A percentile compares a stretch with the other conserved stretches of the same genome.
These are phyloP conservation scores for Sebastolobus altivelis DNA, from an alignment of 2,797 vertebrate genomes.

Conservation along the genomic window DNA sequence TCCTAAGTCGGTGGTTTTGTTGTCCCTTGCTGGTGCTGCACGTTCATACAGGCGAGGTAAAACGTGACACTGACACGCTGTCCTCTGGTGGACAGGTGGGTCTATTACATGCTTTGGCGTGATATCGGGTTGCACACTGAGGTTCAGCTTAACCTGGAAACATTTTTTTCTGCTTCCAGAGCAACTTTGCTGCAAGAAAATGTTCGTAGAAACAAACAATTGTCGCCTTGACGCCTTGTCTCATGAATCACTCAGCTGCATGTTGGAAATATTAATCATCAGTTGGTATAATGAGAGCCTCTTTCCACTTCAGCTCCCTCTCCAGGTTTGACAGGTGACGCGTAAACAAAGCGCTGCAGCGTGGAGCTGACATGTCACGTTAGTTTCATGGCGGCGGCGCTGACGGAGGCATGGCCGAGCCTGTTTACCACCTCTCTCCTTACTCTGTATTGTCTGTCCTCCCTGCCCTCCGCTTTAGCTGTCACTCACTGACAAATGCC, in stretches of 20 bases:
- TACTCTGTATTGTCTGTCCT: conserved; percentile 61
- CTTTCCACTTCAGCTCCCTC: conserved; percentile 52
- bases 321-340: conserved; percentile 51
- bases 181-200: background rate
- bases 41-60: no score
- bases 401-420: conserved; percentile 46
- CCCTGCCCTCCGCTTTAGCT: conserved; percentile 57
- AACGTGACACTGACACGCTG: no score
- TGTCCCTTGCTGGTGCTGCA: no score
- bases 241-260: conserved; percentile 20
- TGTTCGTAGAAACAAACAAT: background rate
- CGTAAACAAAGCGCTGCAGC: conserved; percentile 44
- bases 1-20: no score
- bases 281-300: conserved; percentile 40
- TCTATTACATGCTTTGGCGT: no score
- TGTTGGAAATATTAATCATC: conserved; percentile 53
- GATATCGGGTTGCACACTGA: background rate
- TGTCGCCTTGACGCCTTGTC: background rate
- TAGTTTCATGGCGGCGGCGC: conserved; percentile 9
- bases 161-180: background rate
- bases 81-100: no score
- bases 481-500: conserved; percentile 65
- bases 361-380: conserved; percentile 42
- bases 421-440: conserved; percentile 65
- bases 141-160: background rate